These are phyloP conservation scores for Streptopelia turtur DNA, from an alignment of 2,797 vertebrate species.

Conservation along the genomic window DNA sequence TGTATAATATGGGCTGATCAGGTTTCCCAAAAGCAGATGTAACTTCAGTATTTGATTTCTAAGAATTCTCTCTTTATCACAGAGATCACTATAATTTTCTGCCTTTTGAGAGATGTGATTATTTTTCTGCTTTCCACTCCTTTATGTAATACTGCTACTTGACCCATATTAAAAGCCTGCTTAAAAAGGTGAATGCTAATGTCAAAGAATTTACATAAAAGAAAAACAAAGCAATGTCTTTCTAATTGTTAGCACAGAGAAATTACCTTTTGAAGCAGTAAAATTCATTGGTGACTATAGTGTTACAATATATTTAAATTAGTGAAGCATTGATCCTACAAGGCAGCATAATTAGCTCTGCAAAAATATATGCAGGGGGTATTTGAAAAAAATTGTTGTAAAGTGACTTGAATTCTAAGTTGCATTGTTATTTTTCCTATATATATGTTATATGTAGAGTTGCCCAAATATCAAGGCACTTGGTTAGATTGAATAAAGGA, in stretches of 20 bases:
- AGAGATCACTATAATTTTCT: slow-evolving; percentile 2
- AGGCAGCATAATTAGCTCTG: slow-evolving; percentile 23
- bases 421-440: background rate
- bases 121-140: background rate
- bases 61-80: slow-evolving; percentile 13
- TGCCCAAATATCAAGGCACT: background rate
- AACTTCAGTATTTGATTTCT: background rate
- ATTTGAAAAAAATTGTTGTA: background rate
- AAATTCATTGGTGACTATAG: slow-evolving; percentile 44
- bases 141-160: background rate
- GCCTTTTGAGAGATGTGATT: background rate
- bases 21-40: background rate
- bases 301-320: slow-evolving; percentile 53
- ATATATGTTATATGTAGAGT: background rate
- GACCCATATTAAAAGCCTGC: background rate
- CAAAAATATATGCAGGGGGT: background rate
- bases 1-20: background rate
- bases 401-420: slow-evolving; percentile 22
- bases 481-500: background rate
- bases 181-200: slow-evolving; percentile 45
- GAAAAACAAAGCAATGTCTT: slow-evolving; percentile 28
- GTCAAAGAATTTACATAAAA: slow-evolving; percentile 35
- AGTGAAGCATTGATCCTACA: slow-evolving; percentile 30
- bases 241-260: slow-evolving; percentile 18
- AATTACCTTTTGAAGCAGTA: slow-evolving; percentile 39